Percentiles rank a stretch among this genome's conserved stretches.
These are phyloP conservation scores for Drosophila ustulata DNA, from an alignment of 2,888 invertebrate genomes.

Conservation along the genomic window DNA sequence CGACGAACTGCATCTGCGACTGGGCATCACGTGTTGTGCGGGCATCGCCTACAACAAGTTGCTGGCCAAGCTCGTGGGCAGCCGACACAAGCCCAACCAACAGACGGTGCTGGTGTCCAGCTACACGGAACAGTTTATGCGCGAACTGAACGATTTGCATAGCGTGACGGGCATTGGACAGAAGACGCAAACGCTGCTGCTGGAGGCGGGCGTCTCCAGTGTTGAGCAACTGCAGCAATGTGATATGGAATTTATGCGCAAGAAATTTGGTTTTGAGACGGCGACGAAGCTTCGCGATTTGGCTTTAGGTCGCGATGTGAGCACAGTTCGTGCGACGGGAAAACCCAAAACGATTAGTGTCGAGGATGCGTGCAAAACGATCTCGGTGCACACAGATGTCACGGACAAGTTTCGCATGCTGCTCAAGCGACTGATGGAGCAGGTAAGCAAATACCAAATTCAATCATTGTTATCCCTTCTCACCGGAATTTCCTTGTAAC, in stretches of 20 bases:
- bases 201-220: slow-evolving; percentile 88
- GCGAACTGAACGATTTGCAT: slow-evolving; percentile 87
- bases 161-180: slow-evolving; percentile 92
- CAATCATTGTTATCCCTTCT: fast-evolving
- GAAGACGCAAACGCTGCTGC: slow-evolving; percentile 88
- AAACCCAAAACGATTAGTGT: slow-evolving; percentile 92
- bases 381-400: slow-evolving; percentile 90
- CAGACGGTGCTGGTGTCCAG: slow-evolving; percentile 92
- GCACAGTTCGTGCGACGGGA: slow-evolving; percentile 90
- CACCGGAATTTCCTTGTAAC: not conserved
- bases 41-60: slow-evolving; percentile 94
- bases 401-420: slow-evolving; percentile 90
- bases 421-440: slow-evolving; percentile 89
- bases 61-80: slow-evolving; percentile 91
- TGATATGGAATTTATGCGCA: slow-evolving; percentile 87
- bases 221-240: slow-evolving; percentile 89
- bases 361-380: slow-evolving; percentile 91
- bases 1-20: slow-evolving; percentile 88
- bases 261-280: slow-evolving; percentile 89
- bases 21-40: slow-evolving; percentile 92
- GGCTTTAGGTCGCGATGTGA: slow-evolving; percentile 91
- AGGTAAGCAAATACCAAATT: slow-evolving; percentile 85
- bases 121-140: slow-evolving; percentile 88
- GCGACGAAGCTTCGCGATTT: slow-evolving; percentile 89
- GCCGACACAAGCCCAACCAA: slow-evolving; percentile 91